Percentiles rank a stretch among this genome's conserved stretches.
Conservation (phyloP, 2,113 vertebrate species). For the Pomatorhinus ruficollis region DNA sequence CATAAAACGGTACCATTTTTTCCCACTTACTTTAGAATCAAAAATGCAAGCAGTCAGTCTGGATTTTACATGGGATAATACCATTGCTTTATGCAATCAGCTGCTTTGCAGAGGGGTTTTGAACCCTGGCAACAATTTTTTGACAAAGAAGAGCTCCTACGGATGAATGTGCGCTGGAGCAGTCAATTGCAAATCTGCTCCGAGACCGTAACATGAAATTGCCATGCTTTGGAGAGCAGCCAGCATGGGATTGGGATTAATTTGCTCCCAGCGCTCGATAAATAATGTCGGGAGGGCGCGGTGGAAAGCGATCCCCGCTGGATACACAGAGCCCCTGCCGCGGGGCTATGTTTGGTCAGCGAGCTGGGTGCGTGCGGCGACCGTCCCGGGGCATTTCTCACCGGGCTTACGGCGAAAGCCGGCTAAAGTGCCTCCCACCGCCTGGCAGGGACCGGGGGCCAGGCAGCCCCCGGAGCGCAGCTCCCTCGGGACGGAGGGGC, state of each 20-base stretch:
- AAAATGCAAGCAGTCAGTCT: background rate
- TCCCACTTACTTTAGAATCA: background rate
- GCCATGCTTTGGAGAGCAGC: background rate
- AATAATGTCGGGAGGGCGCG: slow-evolving; percentile 11
- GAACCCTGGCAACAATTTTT: background rate
- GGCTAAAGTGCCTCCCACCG: slow-evolving; percentile 48
- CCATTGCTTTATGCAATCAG: background rate
- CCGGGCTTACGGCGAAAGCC: background rate
- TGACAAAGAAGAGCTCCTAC: background rate
- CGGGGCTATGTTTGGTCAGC: slow-evolving; percentile 64
- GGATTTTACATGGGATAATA: background rate
- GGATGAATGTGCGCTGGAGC: accelerated
- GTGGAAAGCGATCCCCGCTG: slow-evolving; percentile 40
- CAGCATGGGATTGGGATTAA: background rate
- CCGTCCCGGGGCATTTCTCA: slow-evolving; percentile 26
- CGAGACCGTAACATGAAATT: background rate
- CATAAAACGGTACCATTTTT: accelerated
- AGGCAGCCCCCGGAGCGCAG: slow-evolving; percentile 42
- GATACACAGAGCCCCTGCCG: slow-evolving; percentile 17
- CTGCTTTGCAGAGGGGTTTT: background rate
- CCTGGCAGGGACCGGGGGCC: slow-evolving; percentile 56
- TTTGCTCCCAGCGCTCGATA: background rate
- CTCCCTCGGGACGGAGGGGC: slow-evolving; percentile 39
- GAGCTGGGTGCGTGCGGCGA: background rate
- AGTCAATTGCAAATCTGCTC: background rate